Conservation (phyloP, 2,797 vertebrate genomes). For the Hydrolagus colliei region DNA sequence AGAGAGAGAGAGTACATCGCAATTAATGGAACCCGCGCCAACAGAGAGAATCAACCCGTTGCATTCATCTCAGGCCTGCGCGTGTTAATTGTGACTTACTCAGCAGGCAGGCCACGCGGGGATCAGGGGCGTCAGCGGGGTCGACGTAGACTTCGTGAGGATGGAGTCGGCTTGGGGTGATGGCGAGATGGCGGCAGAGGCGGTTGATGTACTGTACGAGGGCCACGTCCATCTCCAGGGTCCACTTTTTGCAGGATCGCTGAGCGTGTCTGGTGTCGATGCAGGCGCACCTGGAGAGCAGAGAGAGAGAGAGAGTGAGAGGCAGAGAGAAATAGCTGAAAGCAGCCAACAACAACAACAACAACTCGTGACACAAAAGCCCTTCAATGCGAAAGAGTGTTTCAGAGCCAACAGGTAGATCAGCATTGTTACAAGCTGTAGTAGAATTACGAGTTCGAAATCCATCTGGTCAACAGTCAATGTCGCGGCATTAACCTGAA, state of each 20-base stretch:
- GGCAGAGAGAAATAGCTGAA: not conserved
- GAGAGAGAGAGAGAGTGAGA: too few relatives aligned
- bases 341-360: not conserved
- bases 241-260: slow-evolving; percentile 87
- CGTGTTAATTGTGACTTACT: slow-evolving; percentile 54
- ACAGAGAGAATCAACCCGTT: not conserved
- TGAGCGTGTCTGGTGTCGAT: slow-evolving; percentile 85
- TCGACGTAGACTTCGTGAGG: slow-evolving; percentile 95
- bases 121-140: slow-evolving; percentile 72
- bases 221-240: slow-evolving; percentile 87
- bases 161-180: slow-evolving; percentile 86
- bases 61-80: too few relatives aligned
- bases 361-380: not conserved
- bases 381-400: too few relatives aligned
- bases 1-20: not conserved
- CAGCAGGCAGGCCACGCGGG: slow-evolving; percentile 74
- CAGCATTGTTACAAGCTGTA: too few relatives aligned
- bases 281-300: slow-evolving; percentile 64
- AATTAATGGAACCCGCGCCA: not conserved
- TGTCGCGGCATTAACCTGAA: not conserved
- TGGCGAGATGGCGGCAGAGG: slow-evolving; percentile 89
- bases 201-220: slow-evolving; percentile 88
- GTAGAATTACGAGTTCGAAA: not conserved
- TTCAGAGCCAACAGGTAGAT: too few relatives aligned
- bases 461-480: not conserved